Evolutionary conservation across 2,888 invertebrate species (phyloP).

Genomic region (Philonicus albiceps): DNA sequence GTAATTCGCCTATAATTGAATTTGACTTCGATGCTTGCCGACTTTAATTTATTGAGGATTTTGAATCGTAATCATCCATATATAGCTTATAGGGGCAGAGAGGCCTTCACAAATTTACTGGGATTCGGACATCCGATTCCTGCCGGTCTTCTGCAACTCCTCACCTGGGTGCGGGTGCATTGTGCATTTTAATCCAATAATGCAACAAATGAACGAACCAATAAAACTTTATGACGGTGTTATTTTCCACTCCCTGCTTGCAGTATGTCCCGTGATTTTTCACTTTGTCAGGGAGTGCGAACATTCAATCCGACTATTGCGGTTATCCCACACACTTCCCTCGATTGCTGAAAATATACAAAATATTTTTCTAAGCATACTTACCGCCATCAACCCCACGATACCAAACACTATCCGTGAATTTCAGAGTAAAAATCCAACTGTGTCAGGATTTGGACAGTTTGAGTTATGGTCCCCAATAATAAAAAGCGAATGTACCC

Average conservation of each 20-base stretch:
- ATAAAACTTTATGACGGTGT: conserved; percentile 8
- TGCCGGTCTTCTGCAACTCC: background rate
- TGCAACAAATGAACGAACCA: conserved; percentile 32
- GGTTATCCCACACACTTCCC: conserved; percentile 14
- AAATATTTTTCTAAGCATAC: background rate
- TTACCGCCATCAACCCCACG: background rate
- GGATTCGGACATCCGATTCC: background rate
- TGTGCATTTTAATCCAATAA: conserved; percentile 35
- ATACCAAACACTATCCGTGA: background rate
- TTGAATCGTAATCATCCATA: background rate
- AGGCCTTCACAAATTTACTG: background rate
- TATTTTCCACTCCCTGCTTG: conserved; percentile 3
- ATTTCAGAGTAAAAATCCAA: background rate
- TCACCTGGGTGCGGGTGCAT: conserved; percentile 2
- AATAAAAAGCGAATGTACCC: background rate
- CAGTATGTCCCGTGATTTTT: background rate
- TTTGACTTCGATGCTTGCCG: background rate
- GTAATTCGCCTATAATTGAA: too few species aligned
- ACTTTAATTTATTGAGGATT: background rate
- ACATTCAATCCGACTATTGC: conserved; percentile 34
- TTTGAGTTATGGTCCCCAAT: background rate
- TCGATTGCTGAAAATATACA: background rate
- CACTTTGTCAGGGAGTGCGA: background rate
- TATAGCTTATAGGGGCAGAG: background rate
- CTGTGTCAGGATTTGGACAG: background rate